Base-by-base conservation (phyloP, 2,797 vertebrate species). In the Rallus crepitans region DNA sequence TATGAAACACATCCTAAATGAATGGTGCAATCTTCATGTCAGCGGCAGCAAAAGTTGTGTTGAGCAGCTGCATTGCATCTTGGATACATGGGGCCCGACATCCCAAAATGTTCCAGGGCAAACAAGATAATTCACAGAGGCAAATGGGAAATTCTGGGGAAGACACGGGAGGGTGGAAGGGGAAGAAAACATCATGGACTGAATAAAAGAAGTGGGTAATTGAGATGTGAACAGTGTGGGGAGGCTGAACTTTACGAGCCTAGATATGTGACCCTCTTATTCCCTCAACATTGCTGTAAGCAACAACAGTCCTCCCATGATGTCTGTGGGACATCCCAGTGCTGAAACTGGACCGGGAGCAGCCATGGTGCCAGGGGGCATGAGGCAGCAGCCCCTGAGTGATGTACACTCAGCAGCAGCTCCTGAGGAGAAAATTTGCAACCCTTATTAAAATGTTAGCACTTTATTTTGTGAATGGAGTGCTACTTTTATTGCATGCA, bases 381-480 rank as follows among this genome's bases (percentile, higher is more conserved):
- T 1, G 7, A 76, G 77, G 24, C 66, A 64, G 60, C 42, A 88
- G 66, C 27, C 61, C 55, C 53, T 1, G 2, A 48, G 64, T 5
- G 13, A 60, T 63, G 55, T 0, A 31, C 2, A 68, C 63, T 42
- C 50, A 1, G 4, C 63, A 87, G 76, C 70, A 78, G 68, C 59
- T 85, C 82, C 87, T 45, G 47, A 92, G 69, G 63, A 84, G 90
- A 71, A 30, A 53, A 77, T 76, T 89, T 92, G 90, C 66, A 90
- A 42, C 68, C 52, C 30, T 59, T 69, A 82, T 82, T 71, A 95
- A 95, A 97, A 48, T 2, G 35, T 76, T 56, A 82, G 60, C 55
- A 60, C 87, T 90, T 92, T 42, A 81, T 97, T 97, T 97, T 97
- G 89, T 97, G 97, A 98, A 96, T 97, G 96, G 93, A 97, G 78